These are phyloP conservation scores for Pluvianellus socialis DNA, from an alignment of 2,113 vertebrate species.

Conservation along the genomic window DNA sequence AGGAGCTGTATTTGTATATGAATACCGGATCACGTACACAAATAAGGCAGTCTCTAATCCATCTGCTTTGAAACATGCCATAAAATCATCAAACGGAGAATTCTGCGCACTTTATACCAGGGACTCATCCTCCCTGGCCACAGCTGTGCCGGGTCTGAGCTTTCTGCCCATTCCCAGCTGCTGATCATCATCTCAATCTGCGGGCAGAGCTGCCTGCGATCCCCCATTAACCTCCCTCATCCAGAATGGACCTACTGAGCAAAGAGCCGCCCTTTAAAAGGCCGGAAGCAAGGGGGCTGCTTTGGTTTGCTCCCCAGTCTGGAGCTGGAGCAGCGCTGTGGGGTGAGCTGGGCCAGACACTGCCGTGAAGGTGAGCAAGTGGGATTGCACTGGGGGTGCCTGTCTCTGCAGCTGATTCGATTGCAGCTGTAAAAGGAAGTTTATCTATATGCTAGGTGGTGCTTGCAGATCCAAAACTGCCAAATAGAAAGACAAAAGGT, in stretches of 20 bases:
- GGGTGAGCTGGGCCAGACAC: fast-evolving
- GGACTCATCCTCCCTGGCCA: background rate
- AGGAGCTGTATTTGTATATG: background rate
- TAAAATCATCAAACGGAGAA: background rate
- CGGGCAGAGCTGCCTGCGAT: background rate
- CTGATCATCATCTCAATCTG: fast-evolving
- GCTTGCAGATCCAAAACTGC: too few species aligned
- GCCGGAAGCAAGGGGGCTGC: fast-evolving
- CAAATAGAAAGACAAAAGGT: background rate
- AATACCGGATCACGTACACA: background rate
- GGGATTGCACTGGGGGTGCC: fast-evolving
- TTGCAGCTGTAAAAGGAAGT: fast-evolving
- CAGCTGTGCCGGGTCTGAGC: background rate
- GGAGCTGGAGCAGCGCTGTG: fast-evolving
- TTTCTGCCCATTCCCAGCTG: background rate
- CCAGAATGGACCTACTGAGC: background rate
- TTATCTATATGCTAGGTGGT: fast-evolving
- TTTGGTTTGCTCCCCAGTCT: fast-evolving
- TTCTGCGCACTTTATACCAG: fast-evolving
- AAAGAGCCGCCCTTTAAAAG: background rate
- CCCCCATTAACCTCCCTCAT: background rate
- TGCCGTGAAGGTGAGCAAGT: background rate
- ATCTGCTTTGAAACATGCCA: background rate
- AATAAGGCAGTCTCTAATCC: background rate
- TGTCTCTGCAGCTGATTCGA: too few species aligned